phyloP scores from a whole-genome alignment of 1,140 invertebrate species.

The Lepidotrigona ventralis region DNA sequence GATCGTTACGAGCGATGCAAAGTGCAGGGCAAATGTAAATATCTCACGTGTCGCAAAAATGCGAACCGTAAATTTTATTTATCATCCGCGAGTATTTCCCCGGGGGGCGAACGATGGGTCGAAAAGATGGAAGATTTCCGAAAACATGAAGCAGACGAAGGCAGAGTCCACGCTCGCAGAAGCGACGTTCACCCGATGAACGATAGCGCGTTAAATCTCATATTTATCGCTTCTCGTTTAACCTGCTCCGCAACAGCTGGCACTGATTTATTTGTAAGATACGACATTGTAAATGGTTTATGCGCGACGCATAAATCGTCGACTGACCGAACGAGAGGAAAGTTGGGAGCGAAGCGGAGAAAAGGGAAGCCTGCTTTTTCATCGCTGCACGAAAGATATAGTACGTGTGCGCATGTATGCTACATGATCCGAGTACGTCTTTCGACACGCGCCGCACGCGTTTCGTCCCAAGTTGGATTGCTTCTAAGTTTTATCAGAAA shows the following conservation, averaged over 20 bases:
- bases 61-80: neutral
- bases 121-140: no score
- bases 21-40: no score
- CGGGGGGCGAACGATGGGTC: no score
- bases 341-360: neutral
- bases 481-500: conserved; percentile 40
- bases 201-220: conserved; percentile 32
- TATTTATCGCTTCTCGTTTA: conserved; percentile 44
- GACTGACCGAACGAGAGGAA: conserved; percentile 14
- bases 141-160: neutral
- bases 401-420: neutral
- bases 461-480: conserved; percentile 54
- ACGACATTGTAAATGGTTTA: conserved; percentile 54
- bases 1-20: neutral
- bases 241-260: conserved; percentile 25
- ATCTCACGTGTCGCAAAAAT: neutral
- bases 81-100: neutral
- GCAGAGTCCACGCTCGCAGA: neutral
- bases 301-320: conserved; percentile 55
- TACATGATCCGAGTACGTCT: neutral
- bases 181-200: neutral
- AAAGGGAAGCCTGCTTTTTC: conserved; percentile 28
- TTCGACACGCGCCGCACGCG: conserved; percentile 1
- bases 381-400: conserved; percentile 23
- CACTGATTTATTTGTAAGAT: conserved; percentile 49